These are phyloP conservation scores for Colaptes auratus DNA, from an alignment of 2,113 vertebrate species.

Conservation along the genomic window DNA sequence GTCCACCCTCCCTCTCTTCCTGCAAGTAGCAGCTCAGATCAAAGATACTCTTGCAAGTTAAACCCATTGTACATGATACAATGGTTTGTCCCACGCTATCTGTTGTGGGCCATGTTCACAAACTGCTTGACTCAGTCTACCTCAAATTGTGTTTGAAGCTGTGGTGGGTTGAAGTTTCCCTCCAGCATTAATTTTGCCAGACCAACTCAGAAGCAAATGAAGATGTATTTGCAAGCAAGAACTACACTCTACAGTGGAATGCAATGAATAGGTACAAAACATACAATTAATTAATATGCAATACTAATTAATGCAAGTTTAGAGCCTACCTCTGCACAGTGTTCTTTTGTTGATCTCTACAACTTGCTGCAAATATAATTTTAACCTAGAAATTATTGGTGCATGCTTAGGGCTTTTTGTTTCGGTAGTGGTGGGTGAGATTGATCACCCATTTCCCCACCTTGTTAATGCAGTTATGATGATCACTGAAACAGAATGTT, in stretches of 20 bases:
- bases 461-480: neutral
- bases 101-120: accelerated
- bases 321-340: neutral
- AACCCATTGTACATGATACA: accelerated
- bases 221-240: too few relatives aligned
- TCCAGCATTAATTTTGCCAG: too few relatives aligned
- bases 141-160: neutral
- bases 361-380: neutral
- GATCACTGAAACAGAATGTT: neutral
- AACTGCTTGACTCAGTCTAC: neutral
- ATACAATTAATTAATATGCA: too few relatives aligned
- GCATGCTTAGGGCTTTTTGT: accelerated
- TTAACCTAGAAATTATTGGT: neutral
- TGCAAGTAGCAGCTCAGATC: neutral
- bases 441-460: neutral
- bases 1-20: neutral
- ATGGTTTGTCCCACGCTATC: neutral
- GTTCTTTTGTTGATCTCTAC: neutral
- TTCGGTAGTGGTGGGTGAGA: neutral
- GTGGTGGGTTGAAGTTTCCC: too few relatives aligned
- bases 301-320: neutral
- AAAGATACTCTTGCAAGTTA: neutral
- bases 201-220: too few relatives aligned
- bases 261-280: too few relatives aligned
- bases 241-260: too few relatives aligned